Evolutionary conservation across 2,113 vertebrate genomes (phyloP), one percentile per base, ranked within the genome.

Genomic region (Physeter macrocephalus): DNA sequence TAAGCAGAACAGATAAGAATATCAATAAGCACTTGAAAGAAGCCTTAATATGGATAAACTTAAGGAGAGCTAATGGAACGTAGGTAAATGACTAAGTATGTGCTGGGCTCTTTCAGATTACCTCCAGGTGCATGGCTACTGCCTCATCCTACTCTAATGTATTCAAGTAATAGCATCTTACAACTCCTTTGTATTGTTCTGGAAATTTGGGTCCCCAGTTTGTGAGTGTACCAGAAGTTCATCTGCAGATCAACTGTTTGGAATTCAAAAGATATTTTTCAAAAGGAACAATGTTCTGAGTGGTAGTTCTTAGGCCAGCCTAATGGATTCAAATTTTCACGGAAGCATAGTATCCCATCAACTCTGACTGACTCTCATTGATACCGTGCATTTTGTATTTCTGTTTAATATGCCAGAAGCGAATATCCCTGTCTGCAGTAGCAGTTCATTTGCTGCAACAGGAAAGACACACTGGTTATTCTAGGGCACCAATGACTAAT

Each of bases 1-100:
- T 95, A 97, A 93, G 27, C 82, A 97, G 49, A 75, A 27, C 36
- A 71, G 36, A 97, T 93, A 97, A 92, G 54, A 71, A 72, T 92
- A 96, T 93, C 86, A 93, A 66, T 87, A 95, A 96, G 13, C 57
- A 83, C 43, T 92, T 83, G 34, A 89, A 88, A 93, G 82, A 87
- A 89, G 34, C 15, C 72, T 97, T 71, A 77, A 29, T 92, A 67
- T 89, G 78, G 77, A 94, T 91, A 89, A 71, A 89, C 62, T 71
- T 64, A 31, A 39, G 25, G 66, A 62, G 18, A 89, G 20, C 21
- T 80, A n/a, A 72, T 29, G 5, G n/a, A 64, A 82, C 43, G 6
- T 8, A 83, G 41, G 61, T 49, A 59, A 49, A 88, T 82, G 69
- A 93, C 43, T 71, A 66, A 93, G 14, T 41, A 77, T 57, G 7